phyloP scores from a whole-genome alignment of 2,888 invertebrate species.

The Dicranocentrus wangi region DNA sequence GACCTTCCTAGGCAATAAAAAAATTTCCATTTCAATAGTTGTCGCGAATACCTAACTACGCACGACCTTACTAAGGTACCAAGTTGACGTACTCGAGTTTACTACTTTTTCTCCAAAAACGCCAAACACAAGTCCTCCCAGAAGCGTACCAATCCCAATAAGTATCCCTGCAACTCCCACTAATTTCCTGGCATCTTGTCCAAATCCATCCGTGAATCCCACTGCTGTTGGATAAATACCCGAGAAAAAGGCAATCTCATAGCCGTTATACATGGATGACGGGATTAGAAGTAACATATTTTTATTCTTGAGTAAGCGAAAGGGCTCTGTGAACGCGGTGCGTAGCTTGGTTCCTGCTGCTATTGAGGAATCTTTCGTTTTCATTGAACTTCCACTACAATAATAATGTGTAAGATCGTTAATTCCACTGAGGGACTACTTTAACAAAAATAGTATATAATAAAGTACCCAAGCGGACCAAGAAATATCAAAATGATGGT shows the following conservation, averaged over 20 bases:
- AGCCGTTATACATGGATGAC: conserved; percentile 83
- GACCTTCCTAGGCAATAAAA: conserved; percentile 78
- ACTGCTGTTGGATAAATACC: conserved; percentile 95
- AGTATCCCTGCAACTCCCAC: conserved; percentile 95
- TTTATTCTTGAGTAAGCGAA: conserved; percentile 46
- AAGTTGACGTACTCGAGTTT: conserved; percentile 73
- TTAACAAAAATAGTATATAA: neutral
- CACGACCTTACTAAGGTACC: neutral
- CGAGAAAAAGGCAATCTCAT: conserved; percentile 94
- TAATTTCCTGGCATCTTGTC: conserved; percentile 85
- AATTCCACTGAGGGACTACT: neutral
- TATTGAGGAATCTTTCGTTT: no score
- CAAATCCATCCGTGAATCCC: conserved; percentile 84
- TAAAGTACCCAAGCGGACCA: conserved; percentile 18
- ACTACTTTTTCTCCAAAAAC: conserved; percentile 89
- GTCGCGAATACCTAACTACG: neutral
- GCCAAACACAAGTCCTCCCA: conserved; percentile 92
- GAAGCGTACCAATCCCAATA: conserved; percentile 94
- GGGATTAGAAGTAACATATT: conserved; percentile 89
- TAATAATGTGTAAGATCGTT: neutral
- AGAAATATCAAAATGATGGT: conserved; percentile 77
- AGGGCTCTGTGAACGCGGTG: conserved; percentile 35
- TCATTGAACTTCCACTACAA: neutral
- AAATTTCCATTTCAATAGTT: neutral
- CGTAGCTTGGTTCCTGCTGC: neutral